A percentile compares a stretch with the other conserved stretches of the same genome.
Evolutionary conservation across 2,113 vertebrate species (phyloP).

Genomic region (Podarcis cretensis): DNA sequence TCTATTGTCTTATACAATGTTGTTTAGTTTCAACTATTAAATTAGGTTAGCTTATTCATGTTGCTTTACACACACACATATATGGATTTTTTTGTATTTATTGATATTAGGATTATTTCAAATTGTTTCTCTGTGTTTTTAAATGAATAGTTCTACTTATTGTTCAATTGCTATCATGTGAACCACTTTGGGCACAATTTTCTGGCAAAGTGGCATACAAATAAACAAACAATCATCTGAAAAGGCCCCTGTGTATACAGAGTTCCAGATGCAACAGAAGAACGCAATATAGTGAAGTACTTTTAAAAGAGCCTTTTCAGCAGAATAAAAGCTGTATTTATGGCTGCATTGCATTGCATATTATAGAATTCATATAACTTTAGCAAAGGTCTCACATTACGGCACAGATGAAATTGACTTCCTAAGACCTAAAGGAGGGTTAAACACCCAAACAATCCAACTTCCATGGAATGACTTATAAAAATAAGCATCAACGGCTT

Average conservation of each 20-base stretch:
- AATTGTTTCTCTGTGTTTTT: too few relatives aligned
- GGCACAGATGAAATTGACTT: background rate
- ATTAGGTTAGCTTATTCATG: too few relatives aligned
- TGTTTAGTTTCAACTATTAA: too few relatives aligned
- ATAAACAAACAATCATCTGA: background rate
- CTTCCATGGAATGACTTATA: background rate
- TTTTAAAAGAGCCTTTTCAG: background rate
- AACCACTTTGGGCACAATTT: too few relatives aligned
- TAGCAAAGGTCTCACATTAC: background rate
- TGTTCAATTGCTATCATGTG: too few relatives aligned
- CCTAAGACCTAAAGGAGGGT: rapidly evolving
- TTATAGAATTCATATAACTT: background rate
- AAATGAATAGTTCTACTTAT: too few relatives aligned
- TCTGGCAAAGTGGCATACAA: too few relatives aligned
- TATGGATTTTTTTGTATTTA: too few relatives aligned
- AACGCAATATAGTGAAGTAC: background rate
- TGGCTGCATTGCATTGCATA: background rate
- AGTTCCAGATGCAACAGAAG: background rate
- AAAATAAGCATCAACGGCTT: background rate
- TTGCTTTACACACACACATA: too few relatives aligned
- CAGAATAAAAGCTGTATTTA: background rate
- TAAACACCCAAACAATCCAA: background rate
- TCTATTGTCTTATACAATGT: too few relatives aligned
- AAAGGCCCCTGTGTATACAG: background rate
- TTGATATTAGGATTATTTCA: too few relatives aligned